These are phyloP conservation scores for Lithophane ornitopus DNA, from an alignment of 2,888 invertebrate genomes.

Conservation along the genomic window DNA sequence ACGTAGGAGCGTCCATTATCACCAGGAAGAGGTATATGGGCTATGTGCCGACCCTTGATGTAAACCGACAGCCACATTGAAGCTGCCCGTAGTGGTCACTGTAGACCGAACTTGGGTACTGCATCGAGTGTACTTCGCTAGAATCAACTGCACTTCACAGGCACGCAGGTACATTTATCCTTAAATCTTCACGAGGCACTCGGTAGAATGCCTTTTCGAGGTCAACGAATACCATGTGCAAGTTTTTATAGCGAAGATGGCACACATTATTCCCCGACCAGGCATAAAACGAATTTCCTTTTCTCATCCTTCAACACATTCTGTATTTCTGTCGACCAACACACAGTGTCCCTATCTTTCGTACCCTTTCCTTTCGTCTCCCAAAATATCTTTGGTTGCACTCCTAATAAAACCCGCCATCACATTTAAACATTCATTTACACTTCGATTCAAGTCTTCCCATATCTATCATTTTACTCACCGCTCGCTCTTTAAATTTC, in stretches of 20 bases:
- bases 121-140: background rate
- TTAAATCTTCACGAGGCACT: background rate
- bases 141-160: background rate
- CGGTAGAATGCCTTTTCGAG: background rate
- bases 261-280: background rate
- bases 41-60: background rate
- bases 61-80: no score
- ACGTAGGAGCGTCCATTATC: no score
- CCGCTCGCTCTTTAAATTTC: background rate
- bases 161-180: background rate
- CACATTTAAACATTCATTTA: background rate
- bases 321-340: background rate
- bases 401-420: background rate
- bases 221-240: background rate
- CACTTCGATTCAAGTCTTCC: background rate
- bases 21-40: no score
- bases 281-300: background rate
- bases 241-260: background rate
- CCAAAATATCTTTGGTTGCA: background rate
- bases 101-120: background rate
- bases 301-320: background rate
- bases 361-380: background rate
- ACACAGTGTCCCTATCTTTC: background rate
- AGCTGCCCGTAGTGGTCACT: background rate
- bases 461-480: background rate